phyloP scores from a whole-genome alignment of 2,797 vertebrate species.

The Macropodus opercularis region DNA sequence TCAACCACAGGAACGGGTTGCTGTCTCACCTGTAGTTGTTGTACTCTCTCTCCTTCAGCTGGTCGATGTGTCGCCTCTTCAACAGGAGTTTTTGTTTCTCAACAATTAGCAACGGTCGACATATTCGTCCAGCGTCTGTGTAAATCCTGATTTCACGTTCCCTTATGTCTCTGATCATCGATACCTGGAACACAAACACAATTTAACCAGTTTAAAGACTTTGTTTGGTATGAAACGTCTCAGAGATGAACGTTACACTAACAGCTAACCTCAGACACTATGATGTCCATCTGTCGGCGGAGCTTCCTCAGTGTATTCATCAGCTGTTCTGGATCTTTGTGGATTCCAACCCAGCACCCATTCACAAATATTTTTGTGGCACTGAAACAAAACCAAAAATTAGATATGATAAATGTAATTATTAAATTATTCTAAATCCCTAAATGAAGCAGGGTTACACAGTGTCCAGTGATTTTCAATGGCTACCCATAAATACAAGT shows the following conservation, averaged over 20 bases:
- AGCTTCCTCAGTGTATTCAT: conserved; percentile 98
- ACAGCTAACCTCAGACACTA: conserved; percentile 89
- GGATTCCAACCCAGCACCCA: conserved; percentile 99
- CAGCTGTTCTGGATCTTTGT: conserved; percentile 98
- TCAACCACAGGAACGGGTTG: too few species aligned
- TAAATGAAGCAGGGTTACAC: too few species aligned
- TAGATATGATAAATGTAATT: too few species aligned
- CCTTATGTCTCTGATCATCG: conserved; percentile 97
- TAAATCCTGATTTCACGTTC: conserved; percentile 98
- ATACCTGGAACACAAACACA: conserved; percentile 82
- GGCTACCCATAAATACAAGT: too few species aligned
- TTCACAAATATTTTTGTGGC: conserved; percentile 99
- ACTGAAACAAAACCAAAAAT: too few species aligned
- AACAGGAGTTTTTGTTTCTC: conserved; percentile 96
- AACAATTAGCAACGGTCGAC: conserved; percentile 94
- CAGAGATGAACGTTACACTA: too few species aligned
- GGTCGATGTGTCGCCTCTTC: conserved; percentile 97
- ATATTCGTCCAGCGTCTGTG: conserved; percentile 96
- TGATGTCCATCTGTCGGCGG: conserved; percentile 98
- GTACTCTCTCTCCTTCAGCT: conserved; percentile 96
- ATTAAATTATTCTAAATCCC: too few species aligned
- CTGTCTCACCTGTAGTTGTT: conserved; percentile 91
- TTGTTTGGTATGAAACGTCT: too few species aligned
- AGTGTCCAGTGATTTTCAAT: too few species aligned
- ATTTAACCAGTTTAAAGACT: too few species aligned